Evolutionary conservation across 2,797 vertebrate species (phyloP).

Genomic region (Clamator glandarius): DNA sequence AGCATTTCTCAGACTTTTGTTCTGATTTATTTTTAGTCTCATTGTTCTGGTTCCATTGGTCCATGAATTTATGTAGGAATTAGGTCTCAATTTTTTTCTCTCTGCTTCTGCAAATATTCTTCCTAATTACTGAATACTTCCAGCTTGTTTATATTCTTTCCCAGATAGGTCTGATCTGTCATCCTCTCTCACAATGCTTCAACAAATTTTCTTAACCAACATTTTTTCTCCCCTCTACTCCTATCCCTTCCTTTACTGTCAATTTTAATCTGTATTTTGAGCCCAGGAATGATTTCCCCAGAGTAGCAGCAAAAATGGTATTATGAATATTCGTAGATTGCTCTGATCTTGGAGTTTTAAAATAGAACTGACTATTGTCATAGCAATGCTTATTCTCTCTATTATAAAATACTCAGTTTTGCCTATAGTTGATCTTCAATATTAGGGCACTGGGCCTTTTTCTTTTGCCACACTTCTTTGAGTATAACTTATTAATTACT

Average conservation of each 20-base stretch:
- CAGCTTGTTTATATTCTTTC: background rate
- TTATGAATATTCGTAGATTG: constrained; percentile 54
- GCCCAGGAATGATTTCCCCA: constrained; percentile 38
- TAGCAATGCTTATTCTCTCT: constrained; percentile 16
- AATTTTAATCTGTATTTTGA: constrained; percentile 52
- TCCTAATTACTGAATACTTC: background rate
- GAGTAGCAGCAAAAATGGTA: constrained; percentile 14
- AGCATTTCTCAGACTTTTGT: background rate
- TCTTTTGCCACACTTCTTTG: background rate
- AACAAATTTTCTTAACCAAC: background rate
- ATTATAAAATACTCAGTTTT: constrained; percentile 38
- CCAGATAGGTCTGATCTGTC: background rate
- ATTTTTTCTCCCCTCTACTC: background rate
- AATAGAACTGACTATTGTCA: constrained; percentile 37
- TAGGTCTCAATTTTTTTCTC: background rate
- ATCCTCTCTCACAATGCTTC: background rate
- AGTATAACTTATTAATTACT: constrained; percentile 23
- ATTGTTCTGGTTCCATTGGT: background rate
- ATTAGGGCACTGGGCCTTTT: background rate
- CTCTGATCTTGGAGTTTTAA: constrained; percentile 42
- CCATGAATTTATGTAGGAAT: constrained; percentile 16
- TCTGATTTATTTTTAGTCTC: background rate
- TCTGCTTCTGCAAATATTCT: background rate
- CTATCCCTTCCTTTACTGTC: background rate
- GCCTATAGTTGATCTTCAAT: constrained; percentile 4